Percentiles rank a stretch among this genome's conserved stretches.
Conservation (phyloP, 2,888 invertebrate genomes). For the Epiblema foenella region DNA sequence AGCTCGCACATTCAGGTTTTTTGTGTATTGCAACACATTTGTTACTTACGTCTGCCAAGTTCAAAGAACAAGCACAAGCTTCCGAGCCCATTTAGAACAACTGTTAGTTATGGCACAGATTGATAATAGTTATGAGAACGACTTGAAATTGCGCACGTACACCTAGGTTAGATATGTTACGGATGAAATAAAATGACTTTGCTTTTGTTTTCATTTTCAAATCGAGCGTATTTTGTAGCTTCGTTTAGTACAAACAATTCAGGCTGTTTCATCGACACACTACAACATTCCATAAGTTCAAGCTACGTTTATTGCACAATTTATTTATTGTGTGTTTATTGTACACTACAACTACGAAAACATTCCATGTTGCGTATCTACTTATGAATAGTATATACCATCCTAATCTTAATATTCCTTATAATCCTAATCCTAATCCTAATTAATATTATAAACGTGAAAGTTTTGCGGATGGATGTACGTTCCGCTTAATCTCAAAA, state of each 20-base stretch:
- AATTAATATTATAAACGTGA: no score
- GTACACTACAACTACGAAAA: no score
- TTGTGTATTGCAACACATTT: constrained; percentile 21
- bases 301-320: no score
- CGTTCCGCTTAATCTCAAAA: no score
- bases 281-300: background rate
- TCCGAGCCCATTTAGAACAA: constrained; percentile 19
- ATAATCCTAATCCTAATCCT: no score
- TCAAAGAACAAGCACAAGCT: constrained; percentile 13
- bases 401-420: no score
- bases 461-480: no score
- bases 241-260: background rate
- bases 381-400: no score
- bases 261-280: background rate
- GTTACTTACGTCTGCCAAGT: constrained; percentile 16
- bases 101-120: constrained; percentile 27
- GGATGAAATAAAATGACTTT: background rate
- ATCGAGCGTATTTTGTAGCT: background rate
- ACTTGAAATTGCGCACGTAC: background rate
- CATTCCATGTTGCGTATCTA: no score
- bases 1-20: no score
- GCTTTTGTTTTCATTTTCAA: background rate
- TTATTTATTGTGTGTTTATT: no score
- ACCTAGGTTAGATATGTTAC: background rate
- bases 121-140: constrained; percentile 23